Conservation (phyloP, 2,797 vertebrate species). For the Arnoldichthys spilopterus region DNA sequence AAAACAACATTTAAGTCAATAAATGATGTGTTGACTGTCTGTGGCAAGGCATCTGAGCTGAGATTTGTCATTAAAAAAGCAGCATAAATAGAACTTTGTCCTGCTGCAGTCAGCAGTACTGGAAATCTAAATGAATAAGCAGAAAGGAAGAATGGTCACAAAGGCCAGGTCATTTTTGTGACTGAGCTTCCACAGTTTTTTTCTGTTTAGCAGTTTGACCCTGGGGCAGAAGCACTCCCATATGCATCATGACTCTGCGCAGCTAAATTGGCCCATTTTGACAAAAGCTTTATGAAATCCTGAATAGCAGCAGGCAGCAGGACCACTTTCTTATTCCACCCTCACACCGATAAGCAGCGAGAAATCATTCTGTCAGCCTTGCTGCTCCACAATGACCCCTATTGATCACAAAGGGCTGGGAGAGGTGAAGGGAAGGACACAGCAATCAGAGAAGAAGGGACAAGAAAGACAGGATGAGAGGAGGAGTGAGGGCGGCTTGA, state of each 20-base stretch:
- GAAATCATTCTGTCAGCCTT: constrained; percentile 64
- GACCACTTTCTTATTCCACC: constrained; percentile 32
- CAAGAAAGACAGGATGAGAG: constrained; percentile 38
- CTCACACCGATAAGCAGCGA: constrained; percentile 46
- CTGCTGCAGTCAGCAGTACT: constrained; percentile 19
- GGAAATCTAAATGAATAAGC: constrained; percentile 38
- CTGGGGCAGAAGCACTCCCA: constrained; percentile 32
- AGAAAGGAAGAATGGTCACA: constrained; percentile 28
- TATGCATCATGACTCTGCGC: constrained; percentile 36
- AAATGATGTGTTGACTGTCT: not conserved
- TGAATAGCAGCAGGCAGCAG: constrained; percentile 23
- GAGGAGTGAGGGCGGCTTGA: constrained; percentile 45
- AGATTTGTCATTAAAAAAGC: not conserved
- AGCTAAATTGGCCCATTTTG: constrained; percentile 51
- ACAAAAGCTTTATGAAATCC: constrained; percentile 48
- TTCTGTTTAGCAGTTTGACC: constrained; percentile 44
- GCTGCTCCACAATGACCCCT: constrained; percentile 55
- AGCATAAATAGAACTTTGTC: constrained; percentile 20
- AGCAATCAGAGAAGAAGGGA: constrained; percentile 48
- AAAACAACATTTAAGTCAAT: too few relatives aligned
- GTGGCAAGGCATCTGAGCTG: not conserved
- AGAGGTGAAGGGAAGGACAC: constrained; percentile 68
- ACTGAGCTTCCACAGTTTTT: constrained; percentile 26
- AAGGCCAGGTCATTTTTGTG: constrained; percentile 24
- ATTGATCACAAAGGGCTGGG: constrained; percentile 67